phyloP scores from a whole-genome alignment of 2,888 invertebrate species.

The Steromphala cineraria region DNA sequence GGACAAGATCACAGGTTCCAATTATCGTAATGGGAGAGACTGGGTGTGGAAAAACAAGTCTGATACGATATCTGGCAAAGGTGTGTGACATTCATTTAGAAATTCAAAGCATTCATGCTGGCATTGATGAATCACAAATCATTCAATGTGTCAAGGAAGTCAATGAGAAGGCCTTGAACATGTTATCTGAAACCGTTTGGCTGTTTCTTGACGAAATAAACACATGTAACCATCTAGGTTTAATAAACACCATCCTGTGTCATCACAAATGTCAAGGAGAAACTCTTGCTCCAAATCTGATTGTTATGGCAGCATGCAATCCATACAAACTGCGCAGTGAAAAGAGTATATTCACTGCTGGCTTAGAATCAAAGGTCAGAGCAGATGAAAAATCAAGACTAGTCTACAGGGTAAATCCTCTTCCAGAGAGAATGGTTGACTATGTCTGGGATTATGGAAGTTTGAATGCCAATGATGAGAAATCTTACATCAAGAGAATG shows the following conservation, averaged over 20 bases:
- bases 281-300: conserved; percentile 20
- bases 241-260: conserved; percentile 26
- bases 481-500: conserved; percentile 29
- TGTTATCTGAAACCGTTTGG: conserved; percentile 3
- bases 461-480: conserved; percentile 26
- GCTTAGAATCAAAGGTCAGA: conserved; percentile 24
- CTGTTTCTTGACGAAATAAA: conserved; percentile 33
- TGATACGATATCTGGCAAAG: conserved; percentile 18
- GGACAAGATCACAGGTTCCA: conserved; percentile 21
- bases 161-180: conserved; percentile 6
- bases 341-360: conserved; percentile 16
- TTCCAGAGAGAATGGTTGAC: conserved; percentile 32
- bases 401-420: conserved; percentile 31
- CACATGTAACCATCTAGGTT: conserved; percentile 29
- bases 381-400: conserved; percentile 26
- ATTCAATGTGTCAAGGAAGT: neutral
- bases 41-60: conserved; percentile 34
- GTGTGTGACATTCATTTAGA: neutral
- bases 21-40: conserved; percentile 32
- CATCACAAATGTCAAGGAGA: conserved; percentile 3
- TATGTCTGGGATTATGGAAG: conserved; percentile 34
- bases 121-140: neutral
- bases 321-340: conserved; percentile 24
- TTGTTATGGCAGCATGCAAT: conserved; percentile 27
- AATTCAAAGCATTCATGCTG: conserved; percentile 22